Percentiles rank a stretch among this genome's conserved stretches.
Evolutionary conservation across 2,888 invertebrate genomes (phyloP).

Genomic region (Perithous albicinctus): DNA sequence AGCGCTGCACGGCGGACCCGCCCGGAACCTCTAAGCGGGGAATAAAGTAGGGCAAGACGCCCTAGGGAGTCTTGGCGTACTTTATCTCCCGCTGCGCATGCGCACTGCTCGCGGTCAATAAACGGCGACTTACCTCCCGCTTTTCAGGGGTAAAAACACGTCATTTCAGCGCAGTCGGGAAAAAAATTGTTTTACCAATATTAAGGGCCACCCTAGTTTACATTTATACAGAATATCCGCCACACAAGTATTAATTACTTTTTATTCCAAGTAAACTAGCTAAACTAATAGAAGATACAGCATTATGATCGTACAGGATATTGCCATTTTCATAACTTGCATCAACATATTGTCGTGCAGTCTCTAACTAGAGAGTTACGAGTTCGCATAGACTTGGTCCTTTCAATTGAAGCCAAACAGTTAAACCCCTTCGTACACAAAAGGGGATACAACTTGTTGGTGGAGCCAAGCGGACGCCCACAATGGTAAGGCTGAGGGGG

Average conservation of each 20-base stretch:
- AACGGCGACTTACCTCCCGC: too few species aligned
- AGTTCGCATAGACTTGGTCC: conserved; percentile 45
- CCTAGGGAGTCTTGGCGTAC: too few species aligned
- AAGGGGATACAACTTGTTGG: conserved; percentile 47
- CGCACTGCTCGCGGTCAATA: too few species aligned
- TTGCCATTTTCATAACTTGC: not conserved
- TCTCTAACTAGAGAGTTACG: conserved; percentile 18
- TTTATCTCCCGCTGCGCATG: too few species aligned
- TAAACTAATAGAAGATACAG: not conserved
- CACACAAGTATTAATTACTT: not conserved
- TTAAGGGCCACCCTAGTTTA: too few species aligned
- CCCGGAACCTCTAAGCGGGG: too few species aligned
- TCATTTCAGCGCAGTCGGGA: too few species aligned
- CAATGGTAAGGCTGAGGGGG: conserved; percentile 66
- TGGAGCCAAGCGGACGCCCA: conserved; percentile 62
- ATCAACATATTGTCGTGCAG: conserved; percentile 19
- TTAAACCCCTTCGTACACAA: conserved; percentile 35
- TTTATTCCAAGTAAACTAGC: not conserved
- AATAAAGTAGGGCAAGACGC: too few species aligned
- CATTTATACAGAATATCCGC: not conserved
- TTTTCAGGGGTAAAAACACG: too few species aligned
- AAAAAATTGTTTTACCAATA: too few species aligned
- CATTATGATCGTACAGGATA: not conserved
- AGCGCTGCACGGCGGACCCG: too few species aligned
- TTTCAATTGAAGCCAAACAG: conserved; percentile 51